These are phyloP conservation scores for Microvelia longipes DNA, from an alignment of 1,140 invertebrate genomes.

Conservation along the genomic window DNA sequence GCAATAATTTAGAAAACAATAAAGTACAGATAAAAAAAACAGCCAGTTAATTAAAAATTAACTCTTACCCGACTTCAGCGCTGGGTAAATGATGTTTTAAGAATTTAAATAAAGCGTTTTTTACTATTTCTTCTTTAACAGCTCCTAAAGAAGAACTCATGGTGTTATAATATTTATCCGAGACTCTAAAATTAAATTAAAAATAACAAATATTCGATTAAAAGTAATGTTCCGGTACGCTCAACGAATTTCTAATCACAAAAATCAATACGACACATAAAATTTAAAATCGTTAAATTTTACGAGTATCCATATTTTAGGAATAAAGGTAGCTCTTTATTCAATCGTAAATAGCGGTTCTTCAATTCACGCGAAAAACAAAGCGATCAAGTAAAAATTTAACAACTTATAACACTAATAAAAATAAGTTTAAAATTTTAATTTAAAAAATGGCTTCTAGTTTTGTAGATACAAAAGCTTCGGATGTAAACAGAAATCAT, in stretches of 20 bases:
- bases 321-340: too few relatives aligned
- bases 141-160: neutral
- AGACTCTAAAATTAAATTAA: neutral
- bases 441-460: neutral
- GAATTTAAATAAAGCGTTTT: conserved; percentile 25
- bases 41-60: too few relatives aligned
- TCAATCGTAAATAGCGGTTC: too few relatives aligned
- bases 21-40: too few relatives aligned
- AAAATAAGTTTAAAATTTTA: too few relatives aligned
- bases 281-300: too few relatives aligned
- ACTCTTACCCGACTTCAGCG: conserved; percentile 25
- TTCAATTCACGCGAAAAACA: too few relatives aligned
- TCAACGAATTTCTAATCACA: neutral
- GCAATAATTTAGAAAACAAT: too few relatives aligned
- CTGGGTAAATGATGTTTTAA: conserved; percentile 22
- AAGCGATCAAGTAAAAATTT: too few relatives aligned
- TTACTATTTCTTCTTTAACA: conserved; percentile 24
- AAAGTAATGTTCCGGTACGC: neutral
- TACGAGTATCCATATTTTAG: too few relatives aligned
- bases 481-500: neutral
- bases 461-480: neutral
- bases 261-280: neutral
- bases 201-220: neutral
- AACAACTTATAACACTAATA: too few relatives aligned
- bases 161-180: neutral